Evolutionary conservation across 2,797 vertebrate species (phyloP).

Genomic region (Enteromius trimaculatus): DNA sequence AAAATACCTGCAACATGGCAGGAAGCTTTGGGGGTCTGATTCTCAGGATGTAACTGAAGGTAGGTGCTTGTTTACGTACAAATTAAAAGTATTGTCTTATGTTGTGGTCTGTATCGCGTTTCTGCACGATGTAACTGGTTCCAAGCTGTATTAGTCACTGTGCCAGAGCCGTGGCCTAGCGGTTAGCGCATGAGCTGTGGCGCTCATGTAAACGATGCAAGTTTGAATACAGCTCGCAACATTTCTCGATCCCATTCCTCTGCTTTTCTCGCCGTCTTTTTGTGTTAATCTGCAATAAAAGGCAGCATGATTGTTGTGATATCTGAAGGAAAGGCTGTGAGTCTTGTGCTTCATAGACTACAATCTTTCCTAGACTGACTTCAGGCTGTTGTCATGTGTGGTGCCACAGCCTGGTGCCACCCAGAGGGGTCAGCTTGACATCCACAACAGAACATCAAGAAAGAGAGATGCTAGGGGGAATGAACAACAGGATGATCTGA

Average conservation of each 20-base stretch:
- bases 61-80: conserved; percentile 18
- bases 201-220: neutral
- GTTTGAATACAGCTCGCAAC: conserved; percentile 29
- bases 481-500: conserved; percentile 58
- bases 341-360: conserved; percentile 14
- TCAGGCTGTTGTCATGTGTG: conserved; percentile 50
- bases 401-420: conserved; percentile 50
- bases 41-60: conserved; percentile 31
- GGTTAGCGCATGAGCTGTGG: conserved; percentile 5
- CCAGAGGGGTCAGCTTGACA: conserved; percentile 64
- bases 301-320: conserved; percentile 11
- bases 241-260: conserved; percentile 4
- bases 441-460: conserved; percentile 61
- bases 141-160: neutral
- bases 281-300: neutral
- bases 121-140: neutral
- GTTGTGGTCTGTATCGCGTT: neutral
- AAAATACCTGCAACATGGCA: conserved; percentile 32
- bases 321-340: neutral
- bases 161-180: conserved; percentile 22
- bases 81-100: conserved; percentile 26
- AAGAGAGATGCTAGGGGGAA: conserved; percentile 55
- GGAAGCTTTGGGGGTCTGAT: conserved; percentile 27
- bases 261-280: neutral
- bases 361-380: conserved; percentile 29